Conservation (phyloP, 2,113 vertebrate species). For the Gopherus evgoodei region DNA sequence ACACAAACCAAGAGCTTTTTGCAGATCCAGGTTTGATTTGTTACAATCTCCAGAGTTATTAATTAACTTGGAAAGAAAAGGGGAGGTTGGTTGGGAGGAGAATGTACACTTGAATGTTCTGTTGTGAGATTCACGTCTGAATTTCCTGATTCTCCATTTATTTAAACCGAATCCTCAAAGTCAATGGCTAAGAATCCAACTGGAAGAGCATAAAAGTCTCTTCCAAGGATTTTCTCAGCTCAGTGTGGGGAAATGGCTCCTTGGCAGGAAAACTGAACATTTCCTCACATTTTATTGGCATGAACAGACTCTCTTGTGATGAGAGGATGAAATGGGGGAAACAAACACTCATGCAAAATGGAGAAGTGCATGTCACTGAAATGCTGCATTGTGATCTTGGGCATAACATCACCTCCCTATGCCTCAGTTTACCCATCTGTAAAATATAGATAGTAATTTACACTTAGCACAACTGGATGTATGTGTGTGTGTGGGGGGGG, state of each 20-base stretch:
- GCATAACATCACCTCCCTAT: background rate
- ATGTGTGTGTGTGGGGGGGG: too few relatives aligned
- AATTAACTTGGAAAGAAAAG: conserved; percentile 47
- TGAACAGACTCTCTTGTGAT: background rate
- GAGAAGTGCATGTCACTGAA: background rate
- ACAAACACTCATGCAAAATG: background rate
- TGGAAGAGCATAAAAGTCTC: conserved; percentile 16
- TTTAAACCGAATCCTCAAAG: conserved; percentile 14
- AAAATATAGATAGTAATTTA: background rate
- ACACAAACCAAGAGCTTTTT: conserved; percentile 32
- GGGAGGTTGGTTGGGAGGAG: background rate
- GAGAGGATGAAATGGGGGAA: background rate
- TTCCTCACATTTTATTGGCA: background rate
- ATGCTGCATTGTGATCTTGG: background rate
- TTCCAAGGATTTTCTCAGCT: background rate
- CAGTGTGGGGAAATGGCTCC: background rate
- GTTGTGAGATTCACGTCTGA: background rate
- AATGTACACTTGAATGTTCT: background rate
- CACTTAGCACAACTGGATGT: background rate
- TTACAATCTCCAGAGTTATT: conserved; percentile 50
- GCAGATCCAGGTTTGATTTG: conserved; percentile 31
- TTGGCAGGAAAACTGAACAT: background rate
- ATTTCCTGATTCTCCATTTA: conserved; percentile 11
- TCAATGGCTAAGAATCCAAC: conserved; percentile 13
- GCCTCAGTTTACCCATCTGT: background rate